Base-by-base conservation (phyloP, 2,888 invertebrate species). In the Dicranocentrus wangi region DNA sequence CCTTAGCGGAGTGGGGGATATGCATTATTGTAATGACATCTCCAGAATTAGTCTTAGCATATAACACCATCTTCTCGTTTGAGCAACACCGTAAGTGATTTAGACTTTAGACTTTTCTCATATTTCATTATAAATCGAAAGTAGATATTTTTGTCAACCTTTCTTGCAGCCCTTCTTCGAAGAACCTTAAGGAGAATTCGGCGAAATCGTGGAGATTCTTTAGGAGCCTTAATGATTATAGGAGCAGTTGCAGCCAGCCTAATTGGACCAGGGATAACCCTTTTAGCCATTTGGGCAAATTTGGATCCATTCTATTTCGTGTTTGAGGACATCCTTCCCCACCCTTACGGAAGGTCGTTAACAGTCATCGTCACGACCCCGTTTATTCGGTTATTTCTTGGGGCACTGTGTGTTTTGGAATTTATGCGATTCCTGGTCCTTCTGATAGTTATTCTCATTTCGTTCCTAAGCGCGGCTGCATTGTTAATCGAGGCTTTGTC, bases 301-400 rank as follows among this genome's bases (percentile, higher is more conserved):
- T 21, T 55, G 21, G 55, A 55, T n/a, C 55, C 55, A 19, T 55
- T 55, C 15, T 23, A 55, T 23, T 55, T 55, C 23, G 23, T 55
- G 7, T 3, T 21, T 7, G 55, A 55, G 15, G 55, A 55, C 17
- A n/a, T 55, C 3, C 15, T 55, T 3, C 55, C 55, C 17, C 19
- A 17, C 15, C 55, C 55, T 7, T 55, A 55, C 23, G 7, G 23
- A 7, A 3, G 55, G 23, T 21, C 21, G 7, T 8, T 15, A n/a
- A 23, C 3, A 19, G 2, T 21, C 7, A 55, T 55, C 23, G 2
- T 55, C 5, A 5, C 23, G 7, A 55, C 8, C 2, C 7, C 5
- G 7, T 23, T 55, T 23, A 55, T 55, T 23, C 25, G 23, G 8
- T 21, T 55, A 5, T 23, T 55, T 51, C 51, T 51, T 21, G 21